These are phyloP conservation scores for Rhabdornis inornatus DNA, from an alignment of 2,113 vertebrate species.

Conservation along the genomic window DNA sequence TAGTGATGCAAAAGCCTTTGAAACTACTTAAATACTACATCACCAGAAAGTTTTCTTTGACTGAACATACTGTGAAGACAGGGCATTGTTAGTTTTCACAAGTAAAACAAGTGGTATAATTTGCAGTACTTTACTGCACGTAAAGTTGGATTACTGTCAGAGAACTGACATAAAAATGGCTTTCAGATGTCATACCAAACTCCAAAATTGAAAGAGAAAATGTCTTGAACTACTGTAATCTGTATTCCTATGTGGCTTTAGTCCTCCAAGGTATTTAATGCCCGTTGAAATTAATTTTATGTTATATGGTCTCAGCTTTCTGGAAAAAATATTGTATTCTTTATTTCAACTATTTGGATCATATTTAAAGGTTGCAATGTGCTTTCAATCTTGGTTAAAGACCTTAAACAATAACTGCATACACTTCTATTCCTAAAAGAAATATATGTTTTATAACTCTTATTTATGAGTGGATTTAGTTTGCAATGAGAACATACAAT, in stretches of 20 bases:
- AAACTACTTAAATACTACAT: neutral
- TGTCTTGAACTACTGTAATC: neutral
- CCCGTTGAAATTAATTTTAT: conserved; percentile 2
- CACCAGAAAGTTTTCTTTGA: neutral
- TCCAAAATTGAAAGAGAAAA: neutral
- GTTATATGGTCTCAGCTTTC: neutral
- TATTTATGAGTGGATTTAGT: conserved; percentile 25
- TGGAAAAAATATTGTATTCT: neutral
- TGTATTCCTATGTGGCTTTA: neutral
- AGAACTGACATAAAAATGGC: neutral
- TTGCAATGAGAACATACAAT: neutral
- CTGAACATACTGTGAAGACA: neutral
- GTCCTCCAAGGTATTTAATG: neutral
- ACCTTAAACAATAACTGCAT: neutral
- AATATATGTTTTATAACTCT: neutral
- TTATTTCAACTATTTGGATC: neutral
- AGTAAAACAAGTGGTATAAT: neutral
- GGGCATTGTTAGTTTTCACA: neutral
- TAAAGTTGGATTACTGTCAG: neutral
- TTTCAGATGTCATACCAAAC: conserved; percentile 1
- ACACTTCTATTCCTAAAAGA: neutral
- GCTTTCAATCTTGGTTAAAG: conserved; percentile 33
- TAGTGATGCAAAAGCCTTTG: neutral
- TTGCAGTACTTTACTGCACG: neutral
- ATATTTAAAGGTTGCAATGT: conserved; percentile 4